Conservation (phyloP, 2,797 vertebrate species). For the Philypnodon macrostomus region DNA sequence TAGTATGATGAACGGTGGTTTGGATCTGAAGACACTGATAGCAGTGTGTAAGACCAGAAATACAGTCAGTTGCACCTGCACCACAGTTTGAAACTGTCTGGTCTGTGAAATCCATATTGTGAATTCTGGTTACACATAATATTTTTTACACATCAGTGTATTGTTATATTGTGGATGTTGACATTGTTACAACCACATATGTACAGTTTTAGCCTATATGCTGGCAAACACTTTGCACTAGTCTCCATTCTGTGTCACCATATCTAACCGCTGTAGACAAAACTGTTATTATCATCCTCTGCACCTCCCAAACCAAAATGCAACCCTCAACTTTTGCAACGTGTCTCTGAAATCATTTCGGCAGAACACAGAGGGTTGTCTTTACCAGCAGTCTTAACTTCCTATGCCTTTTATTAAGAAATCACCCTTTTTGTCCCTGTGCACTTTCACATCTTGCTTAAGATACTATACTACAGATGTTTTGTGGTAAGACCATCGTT, state of each 20-base stretch:
- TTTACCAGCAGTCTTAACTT: conserved; percentile 47
- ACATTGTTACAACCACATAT: neutral
- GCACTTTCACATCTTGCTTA: conserved; percentile 65
- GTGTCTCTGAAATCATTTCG: conserved; percentile 4
- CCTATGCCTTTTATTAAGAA: conserved; percentile 54
- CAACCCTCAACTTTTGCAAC: neutral
- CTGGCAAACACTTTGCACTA: neutral
- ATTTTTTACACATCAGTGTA: too few relatives aligned
- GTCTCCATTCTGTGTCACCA: neutral
- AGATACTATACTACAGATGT: too few relatives aligned
- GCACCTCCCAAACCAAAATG: conserved; percentile 13
- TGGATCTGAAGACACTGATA: too few relatives aligned
- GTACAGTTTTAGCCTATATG: neutral
- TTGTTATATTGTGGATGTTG: neutral
- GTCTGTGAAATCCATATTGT: too few relatives aligned
- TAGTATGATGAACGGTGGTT: too few relatives aligned
- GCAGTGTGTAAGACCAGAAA: too few relatives aligned
- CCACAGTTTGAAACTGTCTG: too few relatives aligned
- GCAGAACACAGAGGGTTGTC: conserved; percentile 2
- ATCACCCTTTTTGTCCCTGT: conserved; percentile 28
- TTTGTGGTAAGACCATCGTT: too few relatives aligned
- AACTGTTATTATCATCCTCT: conserved; percentile 6
- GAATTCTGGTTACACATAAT: too few relatives aligned
- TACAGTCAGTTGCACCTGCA: too few relatives aligned
- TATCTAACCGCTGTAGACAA: conserved; percentile 1